Evolutionary conservation across 2,797 vertebrate genomes (phyloP).

Genomic region (Sebastes minor): DNA sequence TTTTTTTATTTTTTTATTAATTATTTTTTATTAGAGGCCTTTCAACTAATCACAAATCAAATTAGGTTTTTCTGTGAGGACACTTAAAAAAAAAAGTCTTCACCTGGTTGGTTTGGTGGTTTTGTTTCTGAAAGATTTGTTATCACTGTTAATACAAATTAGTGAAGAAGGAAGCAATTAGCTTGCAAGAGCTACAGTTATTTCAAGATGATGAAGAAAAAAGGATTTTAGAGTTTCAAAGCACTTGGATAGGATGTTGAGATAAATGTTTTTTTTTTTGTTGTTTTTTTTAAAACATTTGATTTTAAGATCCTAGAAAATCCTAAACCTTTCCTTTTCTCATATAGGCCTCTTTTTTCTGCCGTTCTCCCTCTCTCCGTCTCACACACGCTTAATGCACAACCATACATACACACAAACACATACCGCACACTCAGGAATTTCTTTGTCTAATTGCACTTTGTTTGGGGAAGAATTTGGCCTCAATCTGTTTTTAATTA

Average conservation of each 20-base stretch:
- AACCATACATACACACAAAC: background rate
- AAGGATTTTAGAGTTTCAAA: background rate
- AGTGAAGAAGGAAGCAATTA: background rate
- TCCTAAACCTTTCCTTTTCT: background rate
- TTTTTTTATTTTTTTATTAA: no score
- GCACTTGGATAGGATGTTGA: background rate
- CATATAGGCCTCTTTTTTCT: background rate
- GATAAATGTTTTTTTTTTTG: background rate
- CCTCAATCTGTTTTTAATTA: conserved; percentile 35
- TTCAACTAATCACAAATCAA: background rate
- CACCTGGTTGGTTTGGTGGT: background rate
- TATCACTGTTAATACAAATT: background rate
- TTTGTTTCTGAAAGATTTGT: background rate
- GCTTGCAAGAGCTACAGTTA: background rate
- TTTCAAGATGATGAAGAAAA: background rate
- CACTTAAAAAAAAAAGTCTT: background rate
- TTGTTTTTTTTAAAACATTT: background rate
- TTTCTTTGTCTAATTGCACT: conserved; percentile 17
- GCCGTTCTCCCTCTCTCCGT: background rate
- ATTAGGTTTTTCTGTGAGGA: background rate
- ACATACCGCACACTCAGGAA: background rate
- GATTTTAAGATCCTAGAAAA: background rate
- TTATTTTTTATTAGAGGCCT: background rate
- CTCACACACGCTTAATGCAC: background rate
- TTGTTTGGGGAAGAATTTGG: conserved; percentile 14